Evolutionary conservation across 2,113 vertebrate species (phyloP).

Genomic region (Anhinga rufa): DNA sequence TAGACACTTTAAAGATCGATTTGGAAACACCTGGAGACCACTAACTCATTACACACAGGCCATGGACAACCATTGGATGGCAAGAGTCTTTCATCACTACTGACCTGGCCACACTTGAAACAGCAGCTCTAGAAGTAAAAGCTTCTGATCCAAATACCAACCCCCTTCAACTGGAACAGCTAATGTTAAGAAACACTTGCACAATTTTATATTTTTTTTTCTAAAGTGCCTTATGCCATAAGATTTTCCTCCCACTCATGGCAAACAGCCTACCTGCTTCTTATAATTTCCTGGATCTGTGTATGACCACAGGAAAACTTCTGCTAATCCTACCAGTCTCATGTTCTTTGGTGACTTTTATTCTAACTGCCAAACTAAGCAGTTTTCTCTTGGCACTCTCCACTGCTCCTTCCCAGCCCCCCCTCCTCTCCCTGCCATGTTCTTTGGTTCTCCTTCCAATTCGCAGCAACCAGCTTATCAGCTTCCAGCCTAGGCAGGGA

Average conservation of each 20-base stretch:
- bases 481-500: not conserved
- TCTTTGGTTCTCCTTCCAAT: not conserved
- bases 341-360: slow-evolving; percentile 62
- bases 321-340: slow-evolving; percentile 64
- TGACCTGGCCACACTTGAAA: slow-evolving; percentile 52
- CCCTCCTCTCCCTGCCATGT: not conserved
- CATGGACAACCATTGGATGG: not conserved
- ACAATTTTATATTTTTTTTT: not conserved
- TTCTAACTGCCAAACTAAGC: slow-evolving; percentile 64
- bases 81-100: slow-evolving; percentile 50
- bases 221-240: slow-evolving; percentile 30
- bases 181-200: slow-evolving; percentile 35
- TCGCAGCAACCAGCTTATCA: slow-evolving; percentile 22
- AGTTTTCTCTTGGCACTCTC: slow-evolving; percentile 50
- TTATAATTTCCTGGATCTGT: slow-evolving; percentile 65
- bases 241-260: slow-evolving; percentile 64
- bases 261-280: slow-evolving; percentile 64
- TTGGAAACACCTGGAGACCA: slow-evolving; percentile 48
- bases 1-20: not conserved
- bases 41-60: not conserved
- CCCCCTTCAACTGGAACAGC: not conserved
- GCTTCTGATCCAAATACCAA: slow-evolving; percentile 28
- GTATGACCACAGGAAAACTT: slow-evolving; percentile 61
- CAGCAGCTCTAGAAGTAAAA: slow-evolving; percentile 11
- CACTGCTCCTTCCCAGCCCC: not conserved